These are phyloP conservation scores for Doryteuthis pealeii DNA, from an alignment of 1,140 invertebrate genomes.

Conservation along the genomic window DNA sequence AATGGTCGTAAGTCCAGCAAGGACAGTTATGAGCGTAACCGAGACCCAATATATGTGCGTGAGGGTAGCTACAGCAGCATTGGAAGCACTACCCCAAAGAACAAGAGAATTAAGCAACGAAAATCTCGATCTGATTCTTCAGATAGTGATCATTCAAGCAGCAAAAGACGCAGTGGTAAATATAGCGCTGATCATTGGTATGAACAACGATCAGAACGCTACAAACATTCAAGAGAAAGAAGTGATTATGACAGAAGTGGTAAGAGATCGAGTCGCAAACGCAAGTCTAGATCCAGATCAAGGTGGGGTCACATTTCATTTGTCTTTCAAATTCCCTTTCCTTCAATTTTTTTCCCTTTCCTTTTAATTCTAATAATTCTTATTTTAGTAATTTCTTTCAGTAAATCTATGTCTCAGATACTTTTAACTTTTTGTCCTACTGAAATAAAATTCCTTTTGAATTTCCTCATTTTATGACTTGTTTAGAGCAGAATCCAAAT, in stretches of 20 bases:
- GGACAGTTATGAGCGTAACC: constrained; percentile 15
- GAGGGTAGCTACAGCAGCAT: constrained; percentile 7
- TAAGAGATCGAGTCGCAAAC: constrained; percentile 54
- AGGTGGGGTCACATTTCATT: constrained; percentile 37
- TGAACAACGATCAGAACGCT: constrained; percentile 11
- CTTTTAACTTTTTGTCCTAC: too few relatives aligned
- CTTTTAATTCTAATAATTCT: not conserved
- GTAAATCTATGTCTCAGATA: too few relatives aligned
- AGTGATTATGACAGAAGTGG: constrained; percentile 40
- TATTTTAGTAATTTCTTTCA: too few relatives aligned
- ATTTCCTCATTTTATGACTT: too few relatives aligned
- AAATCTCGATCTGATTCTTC: constrained; percentile 19
- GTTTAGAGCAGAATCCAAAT: too few relatives aligned
- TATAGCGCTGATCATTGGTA: constrained; percentile 19
- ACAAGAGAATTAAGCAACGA: not conserved
- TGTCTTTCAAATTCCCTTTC: not conserved
- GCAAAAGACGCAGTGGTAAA: constrained; percentile 4
- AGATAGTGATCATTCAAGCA: constrained; percentile 7
- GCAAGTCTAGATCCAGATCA: constrained; percentile 48
- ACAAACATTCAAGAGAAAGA: constrained; percentile 11
- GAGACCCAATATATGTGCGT: not conserved
- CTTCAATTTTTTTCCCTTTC: not conserved
- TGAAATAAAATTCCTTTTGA: too few relatives aligned
- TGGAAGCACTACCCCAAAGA: not conserved
- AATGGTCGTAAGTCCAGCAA: constrained; percentile 17